Percentiles rank a stretch among this genome's conserved stretches.
These are phyloP conservation scores for Neocrepidodera transversa DNA, from an alignment of 2,888 invertebrate genomes.

Conservation along the genomic window DNA sequence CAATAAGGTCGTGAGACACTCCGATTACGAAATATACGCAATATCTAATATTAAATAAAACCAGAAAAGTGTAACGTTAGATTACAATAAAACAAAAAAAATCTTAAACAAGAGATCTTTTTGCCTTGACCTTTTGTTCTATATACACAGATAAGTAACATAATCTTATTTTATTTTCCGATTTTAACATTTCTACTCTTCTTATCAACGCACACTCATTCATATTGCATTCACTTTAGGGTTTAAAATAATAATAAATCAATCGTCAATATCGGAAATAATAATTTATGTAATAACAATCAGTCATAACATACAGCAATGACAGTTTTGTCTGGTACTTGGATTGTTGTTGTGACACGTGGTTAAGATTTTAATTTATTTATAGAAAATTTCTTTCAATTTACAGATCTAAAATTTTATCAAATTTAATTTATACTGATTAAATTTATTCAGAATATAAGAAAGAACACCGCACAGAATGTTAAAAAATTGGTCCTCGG, in stretches of 20 bases:
- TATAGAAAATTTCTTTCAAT: too few species aligned
- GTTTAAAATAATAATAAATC: conserved; percentile 28
- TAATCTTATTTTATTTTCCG: too few species aligned
- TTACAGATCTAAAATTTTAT: too few species aligned
- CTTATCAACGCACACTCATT: conserved; percentile 24
- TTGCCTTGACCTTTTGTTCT: conserved; percentile 28
- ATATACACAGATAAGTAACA: too few species aligned
- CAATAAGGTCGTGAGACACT: conserved; percentile 1
- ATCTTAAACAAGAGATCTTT: conserved; percentile 11
- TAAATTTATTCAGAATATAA: too few species aligned
- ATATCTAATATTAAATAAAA: conserved; percentile 1
- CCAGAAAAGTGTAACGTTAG: background rate
- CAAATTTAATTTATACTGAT: too few species aligned
- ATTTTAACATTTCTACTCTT: too few species aligned
- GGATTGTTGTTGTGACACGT: conserved; percentile 5
- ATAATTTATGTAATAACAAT: conserved; percentile 27
- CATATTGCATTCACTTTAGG: conserved; percentile 14
- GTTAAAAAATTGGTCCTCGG: too few species aligned
- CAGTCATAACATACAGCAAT: conserved; percentile 9
- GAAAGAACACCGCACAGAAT: too few species aligned
- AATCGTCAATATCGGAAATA: conserved; percentile 28
- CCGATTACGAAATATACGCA: background rate
- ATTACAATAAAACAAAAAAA: conserved; percentile 1
- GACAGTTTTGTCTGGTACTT: conserved; percentile 1
- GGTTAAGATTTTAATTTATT: too few species aligned